These are phyloP conservation scores for Alloplasta piceator DNA, from an alignment of 2,888 invertebrate species.

Conservation along the genomic window DNA sequence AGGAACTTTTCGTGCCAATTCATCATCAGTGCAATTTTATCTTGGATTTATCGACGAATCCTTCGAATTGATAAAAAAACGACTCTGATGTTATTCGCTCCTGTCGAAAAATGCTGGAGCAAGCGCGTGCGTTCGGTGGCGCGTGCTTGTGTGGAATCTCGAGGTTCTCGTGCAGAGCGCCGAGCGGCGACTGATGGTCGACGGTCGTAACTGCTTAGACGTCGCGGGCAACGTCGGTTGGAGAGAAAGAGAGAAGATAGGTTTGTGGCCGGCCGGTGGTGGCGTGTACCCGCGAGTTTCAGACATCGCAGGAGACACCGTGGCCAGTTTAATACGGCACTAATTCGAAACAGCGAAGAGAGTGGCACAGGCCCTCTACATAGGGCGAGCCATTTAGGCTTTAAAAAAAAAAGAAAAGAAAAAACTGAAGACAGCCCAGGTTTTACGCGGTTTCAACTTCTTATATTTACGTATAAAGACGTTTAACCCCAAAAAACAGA, in stretches of 20 bases:
- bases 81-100: constrained; percentile 23
- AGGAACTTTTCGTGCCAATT: not conserved
- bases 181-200: constrained; percentile 76
- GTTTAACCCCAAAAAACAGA: too few relatives aligned
- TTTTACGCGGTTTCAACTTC: too few relatives aligned
- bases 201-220: constrained; percentile 65
- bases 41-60: too few relatives aligned
- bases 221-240: constrained; percentile 48
- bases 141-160: constrained; percentile 61
- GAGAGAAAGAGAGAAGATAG: constrained; percentile 27
- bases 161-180: constrained; percentile 71
- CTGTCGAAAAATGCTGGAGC: constrained; percentile 58
- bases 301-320: constrained; percentile 55
- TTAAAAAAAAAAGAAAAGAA: too few relatives aligned
- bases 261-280: constrained; percentile 50
- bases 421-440: too few relatives aligned
- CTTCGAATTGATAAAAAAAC: not conserved
- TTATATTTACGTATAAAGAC: too few relatives aligned
- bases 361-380: too few relatives aligned
- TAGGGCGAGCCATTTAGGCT: too few relatives aligned
- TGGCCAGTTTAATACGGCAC: constrained; percentile 17
- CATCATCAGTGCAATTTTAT: not conserved
- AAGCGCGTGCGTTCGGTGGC: constrained; percentile 63
- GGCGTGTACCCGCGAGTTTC: constrained; percentile 44
- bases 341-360: constrained; percentile 6